Evolutionary conservation across 2,797 vertebrate genomes (phyloP), one percentile per base, ranked within the genome.

Genomic region (Eutrigla gurnardus): DNA sequence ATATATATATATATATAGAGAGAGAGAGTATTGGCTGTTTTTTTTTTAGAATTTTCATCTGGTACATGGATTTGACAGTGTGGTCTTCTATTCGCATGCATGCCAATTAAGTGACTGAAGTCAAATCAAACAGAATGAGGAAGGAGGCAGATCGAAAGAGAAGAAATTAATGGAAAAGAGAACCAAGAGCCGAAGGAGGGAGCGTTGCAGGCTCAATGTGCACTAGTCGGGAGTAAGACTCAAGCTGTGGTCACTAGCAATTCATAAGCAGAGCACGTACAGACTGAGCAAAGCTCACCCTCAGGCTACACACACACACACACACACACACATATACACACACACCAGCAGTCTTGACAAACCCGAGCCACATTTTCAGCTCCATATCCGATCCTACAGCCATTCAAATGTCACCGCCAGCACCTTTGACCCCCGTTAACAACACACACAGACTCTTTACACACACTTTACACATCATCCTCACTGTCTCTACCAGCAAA

Each of bases 251-350:
- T 88, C 85, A 82, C 57, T 42, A 14, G 77, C 75, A 57, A 91
- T 93, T 93, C 79, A 87, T 83, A 92, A 82, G 71, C 90, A 84
- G 78, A 85, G 84, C 91, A 90, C 89, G 87, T 91, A 87, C 72
- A 70, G 75, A 79, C 82, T 57, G 67, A 89, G 83, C 69, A 79
- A 61, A 88, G 77, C 88, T 87, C 75, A 81, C 81, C 89, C 86
- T 88, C 80, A 76, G 82, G 86, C 81, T 69, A 55, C 84, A 82
- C 77, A 76, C 70, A 75, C 62, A 68, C 18, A 52, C 5, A 61
- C 53, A 59, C 61, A 33, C 45, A 60, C 72, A 55, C 40, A 72
- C 40, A 72, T 47, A 52, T 43, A 39, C 65, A 49, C 59, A 18
- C 61, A 47, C 79, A 78, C 42, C 40, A 75, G 37, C 69, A 68